phyloP scores from a whole-genome alignment of 2,113 vertebrate species.

The Pantherophis guttatus region DNA sequence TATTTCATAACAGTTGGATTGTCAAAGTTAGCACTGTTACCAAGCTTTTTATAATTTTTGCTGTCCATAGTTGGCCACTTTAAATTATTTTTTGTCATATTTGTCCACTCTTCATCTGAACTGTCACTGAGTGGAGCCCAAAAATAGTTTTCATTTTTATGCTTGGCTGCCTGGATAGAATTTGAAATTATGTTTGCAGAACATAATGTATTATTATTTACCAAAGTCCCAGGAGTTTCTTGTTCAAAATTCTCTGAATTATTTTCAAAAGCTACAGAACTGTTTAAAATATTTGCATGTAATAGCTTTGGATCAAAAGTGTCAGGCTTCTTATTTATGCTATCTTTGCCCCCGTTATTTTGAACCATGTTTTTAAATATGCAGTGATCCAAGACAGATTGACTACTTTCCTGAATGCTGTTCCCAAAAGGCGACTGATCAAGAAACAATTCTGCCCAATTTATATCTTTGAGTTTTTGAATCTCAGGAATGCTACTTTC shows the following conservation, averaged over 20 bases:
- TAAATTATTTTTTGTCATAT: neutral
- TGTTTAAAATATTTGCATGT: neutral
- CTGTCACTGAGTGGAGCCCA: conserved; percentile 21
- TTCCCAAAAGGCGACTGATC: neutral
- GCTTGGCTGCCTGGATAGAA: neutral
- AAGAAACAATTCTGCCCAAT: conserved; percentile 64
- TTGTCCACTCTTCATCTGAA: conserved; percentile 36
- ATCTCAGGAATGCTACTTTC: conserved; percentile 57
- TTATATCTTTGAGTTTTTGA: conserved; percentile 65
- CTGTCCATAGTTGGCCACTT: neutral
- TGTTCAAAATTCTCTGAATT: neutral
- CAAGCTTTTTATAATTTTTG: neutral
- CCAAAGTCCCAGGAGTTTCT: neutral
- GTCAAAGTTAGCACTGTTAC: neutral
- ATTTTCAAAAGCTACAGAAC: neutral
- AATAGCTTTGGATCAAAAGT: neutral
- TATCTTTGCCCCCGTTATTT: neutral
- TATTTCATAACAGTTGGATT: neutral
- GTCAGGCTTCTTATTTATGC: neutral
- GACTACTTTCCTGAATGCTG: neutral
- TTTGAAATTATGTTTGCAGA: neutral
- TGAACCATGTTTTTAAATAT: neutral
- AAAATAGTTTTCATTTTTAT: conserved; percentile 27
- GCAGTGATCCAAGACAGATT: neutral
- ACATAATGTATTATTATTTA: neutral